Evolutionary conservation across 1,140 invertebrate genomes (phyloP), one percentile per base, ranked within the genome.

Genomic region (Neodiprion pinetum): DNA sequence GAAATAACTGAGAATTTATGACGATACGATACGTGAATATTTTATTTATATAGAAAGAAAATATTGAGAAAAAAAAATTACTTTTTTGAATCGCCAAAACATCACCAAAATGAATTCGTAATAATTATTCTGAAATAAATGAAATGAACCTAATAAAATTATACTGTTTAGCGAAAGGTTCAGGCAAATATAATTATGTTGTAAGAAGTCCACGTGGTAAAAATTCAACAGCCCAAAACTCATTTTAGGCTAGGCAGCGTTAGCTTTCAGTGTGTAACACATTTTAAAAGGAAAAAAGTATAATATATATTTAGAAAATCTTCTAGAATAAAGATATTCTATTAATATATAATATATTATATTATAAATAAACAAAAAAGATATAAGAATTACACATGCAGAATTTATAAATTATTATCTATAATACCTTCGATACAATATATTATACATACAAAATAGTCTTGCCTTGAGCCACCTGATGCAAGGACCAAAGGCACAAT

Each of bases 401-500:
- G 87, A 80, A 83, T 87, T 87, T 87, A 87, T 87, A 86, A 88
- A 87, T 86, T 87, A 87, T 86, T 84, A 82, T 86, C 81, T 84
- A 83, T 80, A 84, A 84, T 79, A 82, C 81, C 53, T 61, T 17
- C 53, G 53, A 61, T 61, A 61, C 53, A 61, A 61, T 61, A 61
- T 61, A 61, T 14, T 61, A 61, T 85, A 83, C 82, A 85, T 85
- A 84, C 80, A 61, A 40, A 82, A 87, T 86, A 87, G 85, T 87
- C 83, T 87, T 87, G 87, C 84, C 85, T 86, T 86, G 85, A 86
- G 85, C 86, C 85, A 85, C 77, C 80, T 85, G 81, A 87, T 80
- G 80, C 85, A 86, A 85, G 86, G 86, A 88, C 86, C 86, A 88
- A 88, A 87, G 86, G 86, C 87, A 87, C 86, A 87, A 87, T 84